phyloP scores from a whole-genome alignment of 2,113 vertebrate species.

The Chionomys nivalis region DNA sequence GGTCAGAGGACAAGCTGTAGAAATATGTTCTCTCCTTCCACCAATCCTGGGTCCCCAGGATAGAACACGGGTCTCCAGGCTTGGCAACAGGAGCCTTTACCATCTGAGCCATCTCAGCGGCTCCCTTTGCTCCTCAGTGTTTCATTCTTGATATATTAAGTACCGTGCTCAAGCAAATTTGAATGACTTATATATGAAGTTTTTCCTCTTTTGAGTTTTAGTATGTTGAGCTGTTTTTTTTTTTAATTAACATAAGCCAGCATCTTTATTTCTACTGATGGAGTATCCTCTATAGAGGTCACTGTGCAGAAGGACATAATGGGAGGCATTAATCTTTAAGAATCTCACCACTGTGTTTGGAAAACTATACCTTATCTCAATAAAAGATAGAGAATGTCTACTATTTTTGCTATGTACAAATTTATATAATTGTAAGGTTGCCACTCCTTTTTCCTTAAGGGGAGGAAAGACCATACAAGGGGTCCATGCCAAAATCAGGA shows the following conservation, averaged over 20 bases:
- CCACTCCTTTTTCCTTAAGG: not conserved
- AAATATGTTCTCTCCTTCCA: not conserved
- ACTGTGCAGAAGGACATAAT: not conserved
- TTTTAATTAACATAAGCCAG: not conserved
- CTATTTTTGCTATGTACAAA: not conserved
- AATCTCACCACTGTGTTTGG: not conserved
- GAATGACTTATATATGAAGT: not conserved
- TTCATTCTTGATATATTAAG: not conserved
- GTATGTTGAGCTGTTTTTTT: not conserved
- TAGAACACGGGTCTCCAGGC: no score
- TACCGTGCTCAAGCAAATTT: not conserved
- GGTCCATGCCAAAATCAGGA: not conserved
- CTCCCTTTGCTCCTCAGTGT: not conserved
- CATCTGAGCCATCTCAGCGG: no score
- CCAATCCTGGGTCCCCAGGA: no score
- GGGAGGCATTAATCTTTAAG: not conserved
- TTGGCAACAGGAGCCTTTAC: not conserved
- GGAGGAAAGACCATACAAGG: not conserved
- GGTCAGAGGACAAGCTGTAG: not conserved
- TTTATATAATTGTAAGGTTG: not conserved
- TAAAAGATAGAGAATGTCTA: not conserved
- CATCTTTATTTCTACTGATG: not conserved
- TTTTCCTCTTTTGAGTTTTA: not conserved
- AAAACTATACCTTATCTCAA: not conserved
- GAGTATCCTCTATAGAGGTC: not conserved